A percentile compares a stretch with the other conserved stretches of the same genome.
Evolutionary conservation across 1,140 invertebrate species (phyloP).

Genomic region (Microplitis demolitor): DNA sequence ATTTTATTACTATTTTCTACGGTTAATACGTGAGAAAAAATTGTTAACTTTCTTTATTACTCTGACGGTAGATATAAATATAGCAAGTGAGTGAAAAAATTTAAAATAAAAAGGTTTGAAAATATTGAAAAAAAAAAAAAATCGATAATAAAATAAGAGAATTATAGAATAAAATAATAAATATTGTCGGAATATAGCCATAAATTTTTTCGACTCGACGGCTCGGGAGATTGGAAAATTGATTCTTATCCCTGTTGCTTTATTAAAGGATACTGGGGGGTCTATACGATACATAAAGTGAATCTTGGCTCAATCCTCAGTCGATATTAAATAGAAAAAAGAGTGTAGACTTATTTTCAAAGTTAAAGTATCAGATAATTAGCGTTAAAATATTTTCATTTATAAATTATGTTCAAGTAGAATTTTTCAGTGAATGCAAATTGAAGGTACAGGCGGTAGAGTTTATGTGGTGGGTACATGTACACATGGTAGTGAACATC

Average conservation of each 20-base stretch:
- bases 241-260: constrained; percentile 26
- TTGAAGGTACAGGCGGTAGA: neutral
- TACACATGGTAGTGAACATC: neutral
- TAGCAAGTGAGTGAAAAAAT: neutral
- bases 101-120: neutral
- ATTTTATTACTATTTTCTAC: too few species aligned
- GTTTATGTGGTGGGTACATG: neutral
- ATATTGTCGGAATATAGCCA: constrained; percentile 7
- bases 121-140: neutral
- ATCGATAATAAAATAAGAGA: too few species aligned
- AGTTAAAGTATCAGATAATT: too few species aligned
- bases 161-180: constrained; percentile 17
- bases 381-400: too few species aligned
- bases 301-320: neutral
- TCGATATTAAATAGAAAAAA: too few species aligned
- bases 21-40: too few species aligned
- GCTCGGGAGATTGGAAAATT: constrained; percentile 34
- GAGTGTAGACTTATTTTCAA: too few species aligned
- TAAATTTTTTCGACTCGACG: constrained; percentile 27
- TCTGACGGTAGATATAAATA: too few species aligned
- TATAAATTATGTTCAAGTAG: too few species aligned
- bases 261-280: constrained; percentile 13
- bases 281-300: neutral
- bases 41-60: too few species aligned
- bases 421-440: neutral